Evolutionary conservation across 35 echinoderm and acorn worm species (phyloP), one percentile per base, ranked within the genome.

Genomic region (Amphiura filiformis): DNA sequence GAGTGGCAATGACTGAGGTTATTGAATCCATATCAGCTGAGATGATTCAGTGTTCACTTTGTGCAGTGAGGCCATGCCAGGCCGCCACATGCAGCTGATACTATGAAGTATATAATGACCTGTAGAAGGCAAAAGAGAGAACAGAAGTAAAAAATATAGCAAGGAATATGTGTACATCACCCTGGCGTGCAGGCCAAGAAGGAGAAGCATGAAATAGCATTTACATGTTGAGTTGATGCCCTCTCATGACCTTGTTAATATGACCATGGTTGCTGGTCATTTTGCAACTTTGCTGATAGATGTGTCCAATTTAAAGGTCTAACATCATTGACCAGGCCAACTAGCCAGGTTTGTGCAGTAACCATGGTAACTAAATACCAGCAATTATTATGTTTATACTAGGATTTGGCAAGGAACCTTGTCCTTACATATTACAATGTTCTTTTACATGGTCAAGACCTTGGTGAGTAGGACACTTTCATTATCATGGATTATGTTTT

Each of bases 71-170:
- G 39, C 93, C 93, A 94, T 18, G 20, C 65, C 18, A 94, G 49
- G 34, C 87, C 88, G 11, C 93, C 93, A 83, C 93, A 94, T 26
- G 84, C 88, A 38, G 93, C 93, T 13, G 93, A 94, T 3, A 94
- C 65, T 20, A 94, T 94, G 84, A 94, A 94, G 93, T 90, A 94
- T 64, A 94, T 77, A 22, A 94, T 78, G 32, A 94, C 39, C 92
- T 94, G 92, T 31, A 78, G 87, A 65, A 39, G 34, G 80, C 7
- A 56, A 70, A 90, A 76, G 32, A 38, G 44, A 52, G 7, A 52
- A 11, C 44, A 52, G 44, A n/a, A 52, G 44, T 52, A 11, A 52
- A 11, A 11, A 11, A 20, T 52, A 52, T 11, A 52, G 20, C 7
- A 11, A 52, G 7, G 44, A 7, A 52, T 52, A 11, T 7, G 44